Conservation (phyloP, 2,888 invertebrate species). For the Netelia melanura region DNA sequence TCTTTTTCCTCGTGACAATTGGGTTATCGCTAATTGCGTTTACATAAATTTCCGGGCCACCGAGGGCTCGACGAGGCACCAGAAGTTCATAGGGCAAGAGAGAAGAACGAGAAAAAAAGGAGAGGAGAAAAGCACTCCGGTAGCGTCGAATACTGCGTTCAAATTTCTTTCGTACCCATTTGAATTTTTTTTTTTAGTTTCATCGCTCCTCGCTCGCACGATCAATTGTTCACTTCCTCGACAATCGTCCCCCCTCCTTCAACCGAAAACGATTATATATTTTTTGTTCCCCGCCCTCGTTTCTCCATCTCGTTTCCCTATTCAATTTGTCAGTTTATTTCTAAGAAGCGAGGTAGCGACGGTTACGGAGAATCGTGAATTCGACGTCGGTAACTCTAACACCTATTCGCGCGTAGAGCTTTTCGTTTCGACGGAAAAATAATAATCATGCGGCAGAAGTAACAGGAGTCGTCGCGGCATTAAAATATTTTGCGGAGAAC, state of each 20-base stretch:
- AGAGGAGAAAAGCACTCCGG: neutral
- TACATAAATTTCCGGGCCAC: conserved; percentile 55
- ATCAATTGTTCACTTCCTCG: conserved; percentile 17
- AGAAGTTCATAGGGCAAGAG: neutral
- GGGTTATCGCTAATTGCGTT: conserved; percentile 66
- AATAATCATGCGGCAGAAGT: neutral
- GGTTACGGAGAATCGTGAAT: conserved; percentile 17
- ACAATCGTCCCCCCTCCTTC: conserved; percentile 2
- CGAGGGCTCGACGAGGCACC: conserved; percentile 10
- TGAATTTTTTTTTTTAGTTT: neutral
- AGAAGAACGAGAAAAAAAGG: neutral
- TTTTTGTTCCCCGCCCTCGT: neutral
- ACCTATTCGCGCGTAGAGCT: conserved; percentile 51
- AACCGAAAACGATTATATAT: neutral
- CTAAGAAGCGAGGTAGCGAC: neutral
- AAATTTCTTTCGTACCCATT: conserved; percentile 13
- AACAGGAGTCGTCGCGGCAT: neutral
- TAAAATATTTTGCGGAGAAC: neutral
- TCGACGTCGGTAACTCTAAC: conserved; percentile 72
- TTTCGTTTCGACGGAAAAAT: neutral
- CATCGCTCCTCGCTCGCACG: neutral
- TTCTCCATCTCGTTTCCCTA: neutral
- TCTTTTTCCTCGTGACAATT: conserved; percentile 40
- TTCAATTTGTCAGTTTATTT: conserved; percentile 15
- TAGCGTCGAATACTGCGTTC: neutral